Evolutionary conservation across 1,140 invertebrate species (phyloP).

Genomic region (Linepithema humile): DNA sequence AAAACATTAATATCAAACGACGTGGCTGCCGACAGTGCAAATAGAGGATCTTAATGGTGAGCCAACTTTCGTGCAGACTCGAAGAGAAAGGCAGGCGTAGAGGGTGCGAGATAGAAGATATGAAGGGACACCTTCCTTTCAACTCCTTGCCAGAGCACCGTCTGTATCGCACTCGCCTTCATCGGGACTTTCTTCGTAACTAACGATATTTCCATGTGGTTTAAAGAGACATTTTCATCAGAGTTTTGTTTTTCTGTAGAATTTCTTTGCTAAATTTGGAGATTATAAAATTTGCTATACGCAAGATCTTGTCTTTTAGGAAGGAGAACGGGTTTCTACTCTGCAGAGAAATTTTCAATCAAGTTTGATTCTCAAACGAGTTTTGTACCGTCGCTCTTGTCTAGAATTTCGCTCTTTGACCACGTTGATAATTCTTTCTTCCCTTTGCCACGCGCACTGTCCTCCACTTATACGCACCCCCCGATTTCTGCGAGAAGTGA

Average conservation of each 20-base stretch:
- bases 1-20: conserved; percentile 81
- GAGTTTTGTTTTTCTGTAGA: not conserved
- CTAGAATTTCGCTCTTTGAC: conserved; percentile 63
- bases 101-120: conserved; percentile 54
- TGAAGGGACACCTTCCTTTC: conserved; percentile 54
- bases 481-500: conserved; percentile 75
- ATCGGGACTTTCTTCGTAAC: conserved; percentile 45
- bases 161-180: conserved; percentile 48
- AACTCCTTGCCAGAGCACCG: conserved; percentile 54
- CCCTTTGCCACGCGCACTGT: conserved; percentile 17
- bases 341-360: not conserved
- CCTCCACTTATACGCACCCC: conserved; percentile 59
- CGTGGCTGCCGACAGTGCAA: conserved; percentile 77
- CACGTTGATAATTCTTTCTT: conserved; percentile 67
- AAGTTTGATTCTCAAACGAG: conserved; percentile 42
- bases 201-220: conserved; percentile 46
- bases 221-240: conserved; percentile 25
- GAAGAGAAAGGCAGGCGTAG: conserved; percentile 27
- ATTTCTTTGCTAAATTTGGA: not conserved
- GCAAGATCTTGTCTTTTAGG: no score
- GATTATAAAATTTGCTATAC: not conserved
- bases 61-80: conserved; percentile 70
- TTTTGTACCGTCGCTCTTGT: conserved; percentile 39
- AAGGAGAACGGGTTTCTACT: not conserved
- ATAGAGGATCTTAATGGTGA: conserved; percentile 77